Evolutionary conservation across 2,888 invertebrate species (phyloP), one percentile per base, ranked within the genome.

Genomic region (Drosophila meridionalis): DNA sequence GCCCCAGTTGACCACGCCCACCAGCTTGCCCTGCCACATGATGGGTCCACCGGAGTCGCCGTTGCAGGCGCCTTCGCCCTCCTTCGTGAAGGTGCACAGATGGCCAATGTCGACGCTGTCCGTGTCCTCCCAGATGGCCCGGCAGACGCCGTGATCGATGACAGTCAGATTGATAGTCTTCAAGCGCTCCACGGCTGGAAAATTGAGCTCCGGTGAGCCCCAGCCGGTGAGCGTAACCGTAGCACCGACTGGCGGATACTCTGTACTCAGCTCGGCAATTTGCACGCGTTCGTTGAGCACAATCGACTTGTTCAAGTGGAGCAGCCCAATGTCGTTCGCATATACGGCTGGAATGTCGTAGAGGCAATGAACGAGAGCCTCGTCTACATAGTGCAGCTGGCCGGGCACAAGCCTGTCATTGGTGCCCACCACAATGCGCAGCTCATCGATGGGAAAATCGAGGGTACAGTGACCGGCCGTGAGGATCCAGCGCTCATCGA

Each of bases 261-360:
- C 73, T 2, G 66, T 38, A 5, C 87, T 80, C 43, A 95, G 87
- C 55, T 94, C 93, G 0, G 95, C 92, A 0, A 94, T 93, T 38
- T 94, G 93, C 0, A 95, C 94, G 0, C 88, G 89, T 1, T 94
- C 93, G 52, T 94, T 92, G 61, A 95, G 94, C 30, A 92, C 89
- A 6, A 96, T 94, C 42, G 94, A 94, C 0, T 93, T 84, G 2
- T 94, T 92, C 12, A 96, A 93, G 80, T 94, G 94, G 0, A 96
- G 85, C 0, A 96, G 90, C 0, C 95, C 96, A 57, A 96, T 96
- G 81, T 96, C 96, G 85, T 96, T 95, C 20, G 91, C 68, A 64
- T 83, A 91, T 6, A 78, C 4, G 1, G 87, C 86, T 0, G 90
- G 90, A 0, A 68, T 68, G 28, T 90, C 89, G 52, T 91, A 91